A percentile compares a stretch with the other conserved stretches of the same genome.
Conservation (phyloP, 2,888 invertebrate genomes). For the Brenthis ino region DNA sequence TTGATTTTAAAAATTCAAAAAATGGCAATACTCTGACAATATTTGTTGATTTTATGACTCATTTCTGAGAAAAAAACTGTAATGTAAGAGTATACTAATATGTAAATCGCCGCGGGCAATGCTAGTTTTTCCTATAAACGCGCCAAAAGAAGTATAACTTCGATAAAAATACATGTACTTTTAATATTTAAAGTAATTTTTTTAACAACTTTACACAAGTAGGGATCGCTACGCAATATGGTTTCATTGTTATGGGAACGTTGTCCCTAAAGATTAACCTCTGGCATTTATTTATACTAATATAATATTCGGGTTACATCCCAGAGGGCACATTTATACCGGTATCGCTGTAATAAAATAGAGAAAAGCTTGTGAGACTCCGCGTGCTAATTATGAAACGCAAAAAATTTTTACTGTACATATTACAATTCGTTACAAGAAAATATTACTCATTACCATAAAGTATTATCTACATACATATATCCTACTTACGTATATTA, state of each 20-base stretch:
- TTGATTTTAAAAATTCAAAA: too few relatives aligned
- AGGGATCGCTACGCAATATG: conserved; percentile 5
- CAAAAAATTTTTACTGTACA: neutral
- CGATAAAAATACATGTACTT: too few relatives aligned
- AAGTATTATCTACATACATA: neutral
- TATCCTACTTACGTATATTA: too few relatives aligned
- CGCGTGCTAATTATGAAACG: conserved; percentile 14
- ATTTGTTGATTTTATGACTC: too few relatives aligned
- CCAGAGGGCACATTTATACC: conserved; percentile 29
- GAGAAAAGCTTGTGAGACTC: conserved; percentile 12
- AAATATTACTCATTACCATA: neutral
- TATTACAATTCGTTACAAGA: neutral
- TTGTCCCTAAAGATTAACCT: conserved; percentile 15
- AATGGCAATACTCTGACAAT: too few relatives aligned
- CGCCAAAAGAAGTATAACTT: too few relatives aligned
- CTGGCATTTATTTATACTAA: conserved; percentile 26
- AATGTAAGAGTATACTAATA: too few relatives aligned
- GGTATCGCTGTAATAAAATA: conserved; percentile 12
- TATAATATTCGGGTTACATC: conserved; percentile 28
- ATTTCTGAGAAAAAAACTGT: too few relatives aligned
- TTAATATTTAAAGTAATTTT: neutral
- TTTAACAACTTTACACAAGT: neutral
- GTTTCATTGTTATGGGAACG: conserved; percentile 16
- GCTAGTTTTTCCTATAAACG: too few relatives aligned
- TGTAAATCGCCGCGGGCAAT: too few relatives aligned